Conservation (phyloP, 2,113 vertebrate genomes). For the Parotia lawesii region DNA sequence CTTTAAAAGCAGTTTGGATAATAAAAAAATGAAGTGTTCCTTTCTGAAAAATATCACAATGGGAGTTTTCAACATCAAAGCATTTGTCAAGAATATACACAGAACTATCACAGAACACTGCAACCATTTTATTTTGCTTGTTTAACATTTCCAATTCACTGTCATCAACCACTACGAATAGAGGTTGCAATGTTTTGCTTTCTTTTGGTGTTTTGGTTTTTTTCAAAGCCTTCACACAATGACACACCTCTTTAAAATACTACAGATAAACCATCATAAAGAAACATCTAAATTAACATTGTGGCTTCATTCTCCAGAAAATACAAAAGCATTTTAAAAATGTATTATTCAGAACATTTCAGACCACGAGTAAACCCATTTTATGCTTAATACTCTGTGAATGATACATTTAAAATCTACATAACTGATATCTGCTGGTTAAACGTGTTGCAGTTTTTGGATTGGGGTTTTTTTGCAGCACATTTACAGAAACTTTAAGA, state of each 20-base stretch:
- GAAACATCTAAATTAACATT: conserved; percentile 13
- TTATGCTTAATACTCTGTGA: not conserved
- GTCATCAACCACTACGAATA: conserved; percentile 7
- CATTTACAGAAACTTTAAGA: not conserved
- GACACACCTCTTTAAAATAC: conserved; percentile 9
- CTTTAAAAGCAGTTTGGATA: conserved; percentile 6
- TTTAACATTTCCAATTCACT: conserved; percentile 37
- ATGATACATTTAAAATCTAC: not conserved
- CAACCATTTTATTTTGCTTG: conserved; percentile 27
- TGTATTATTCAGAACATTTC: not conserved
- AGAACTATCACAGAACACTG: not conserved
- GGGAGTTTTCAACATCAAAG: conserved; percentile 2
- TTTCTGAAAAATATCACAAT: conserved; percentile 8
- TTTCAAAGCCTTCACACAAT: not conserved
- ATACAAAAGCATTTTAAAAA: not conserved
- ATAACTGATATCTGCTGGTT: not conserved
- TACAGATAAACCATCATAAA: conserved; percentile 6
- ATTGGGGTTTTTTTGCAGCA: not conserved
- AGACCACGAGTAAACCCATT: not conserved
- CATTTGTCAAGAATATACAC: conserved; percentile 14
- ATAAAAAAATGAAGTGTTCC: conserved; percentile 9
- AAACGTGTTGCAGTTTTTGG: not conserved
- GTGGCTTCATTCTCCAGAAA: not conserved
- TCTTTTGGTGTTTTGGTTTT: not conserved
- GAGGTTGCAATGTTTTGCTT: conserved; percentile 3